Evolutionary conservation across 2,113 vertebrate species (phyloP).

Genomic region (Taurulus bubalis): DNA sequence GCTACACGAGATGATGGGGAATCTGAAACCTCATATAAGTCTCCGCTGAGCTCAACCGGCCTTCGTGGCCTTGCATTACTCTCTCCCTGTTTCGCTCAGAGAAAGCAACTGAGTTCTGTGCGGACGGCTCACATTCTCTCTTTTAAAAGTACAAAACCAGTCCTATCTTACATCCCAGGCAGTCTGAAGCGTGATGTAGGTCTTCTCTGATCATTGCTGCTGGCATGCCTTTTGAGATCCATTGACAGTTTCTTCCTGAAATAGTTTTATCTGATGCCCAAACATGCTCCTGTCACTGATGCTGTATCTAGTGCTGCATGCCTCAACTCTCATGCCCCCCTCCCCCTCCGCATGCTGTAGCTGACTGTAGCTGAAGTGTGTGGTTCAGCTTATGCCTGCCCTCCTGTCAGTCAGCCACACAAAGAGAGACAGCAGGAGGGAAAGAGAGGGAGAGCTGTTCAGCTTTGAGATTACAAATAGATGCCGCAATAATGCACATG

Average conservation of each 20-base stretch:
- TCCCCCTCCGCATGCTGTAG: conserved; percentile 37
- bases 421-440: neutral
- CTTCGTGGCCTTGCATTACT: neutral
- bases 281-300: conserved; percentile 71
- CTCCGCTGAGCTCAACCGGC: neutral
- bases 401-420: conserved; percentile 66
- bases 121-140: conserved; percentile 31
- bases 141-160: conserved; percentile 46
- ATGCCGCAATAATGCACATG: conserved; percentile 38
- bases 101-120: conserved; percentile 6
- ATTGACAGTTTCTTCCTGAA: conserved; percentile 75
- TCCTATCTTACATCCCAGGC: conserved; percentile 40
- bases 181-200: conserved; percentile 41
- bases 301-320: conserved; percentile 58
- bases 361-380: conserved; percentile 64
- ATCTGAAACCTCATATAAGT: conserved; percentile 3
- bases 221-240: conserved; percentile 65
- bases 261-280: conserved; percentile 71
- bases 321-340: conserved; percentile 23
- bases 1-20: neutral
- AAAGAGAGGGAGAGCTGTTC: conserved; percentile 13
- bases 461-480: conserved; percentile 53
- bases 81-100: neutral
- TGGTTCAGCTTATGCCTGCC: conserved; percentile 60
- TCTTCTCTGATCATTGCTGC: conserved; percentile 70